A percentile compares a stretch with the other conserved stretches of the same genome.
Conservation (phyloP, 2,797 vertebrate genomes). For the Malurus leucopterus region DNA sequence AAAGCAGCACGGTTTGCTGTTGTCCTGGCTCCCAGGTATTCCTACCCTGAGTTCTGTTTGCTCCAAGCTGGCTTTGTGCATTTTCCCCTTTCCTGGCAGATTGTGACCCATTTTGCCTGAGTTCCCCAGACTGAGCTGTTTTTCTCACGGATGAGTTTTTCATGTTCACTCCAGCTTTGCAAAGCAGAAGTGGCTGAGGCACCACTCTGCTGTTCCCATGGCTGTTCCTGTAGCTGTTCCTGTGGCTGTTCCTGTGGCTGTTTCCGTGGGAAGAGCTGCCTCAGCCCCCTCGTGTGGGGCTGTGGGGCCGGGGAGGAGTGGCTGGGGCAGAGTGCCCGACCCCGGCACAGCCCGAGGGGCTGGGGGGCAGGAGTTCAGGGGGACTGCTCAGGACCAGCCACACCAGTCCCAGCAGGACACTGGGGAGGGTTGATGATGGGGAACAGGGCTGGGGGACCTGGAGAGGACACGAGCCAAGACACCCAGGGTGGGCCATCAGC, state of each 20-base stretch:
- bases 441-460: neutral
- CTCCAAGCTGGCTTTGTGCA: neutral
- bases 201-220: neutral
- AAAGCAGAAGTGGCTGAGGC: neutral
- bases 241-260: neutral
- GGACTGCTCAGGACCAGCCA: neutral
- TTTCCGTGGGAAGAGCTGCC: neutral
- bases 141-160: rapidly evolving
- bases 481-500: neutral
- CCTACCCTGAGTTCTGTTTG: neutral
- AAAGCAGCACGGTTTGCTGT: neutral
- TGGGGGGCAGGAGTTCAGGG: neutral
- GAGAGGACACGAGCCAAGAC: neutral
- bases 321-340: rapidly evolving
- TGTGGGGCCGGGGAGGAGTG: rapidly evolving
- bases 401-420: rapidly evolving
- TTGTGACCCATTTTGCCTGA: neutral
- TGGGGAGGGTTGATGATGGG: neutral
- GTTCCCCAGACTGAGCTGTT: rapidly evolving
- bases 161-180: neutral
- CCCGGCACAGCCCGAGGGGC: rapidly evolving
- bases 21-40: neutral
- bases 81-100: neutral
- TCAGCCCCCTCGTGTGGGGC: rapidly evolving
- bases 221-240: neutral